A percentile compares a stretch with the other conserved stretches of the same genome.
phyloP scores from a whole-genome alignment of 1,140 invertebrate species.

The Wiebesia pumilae region DNA sequence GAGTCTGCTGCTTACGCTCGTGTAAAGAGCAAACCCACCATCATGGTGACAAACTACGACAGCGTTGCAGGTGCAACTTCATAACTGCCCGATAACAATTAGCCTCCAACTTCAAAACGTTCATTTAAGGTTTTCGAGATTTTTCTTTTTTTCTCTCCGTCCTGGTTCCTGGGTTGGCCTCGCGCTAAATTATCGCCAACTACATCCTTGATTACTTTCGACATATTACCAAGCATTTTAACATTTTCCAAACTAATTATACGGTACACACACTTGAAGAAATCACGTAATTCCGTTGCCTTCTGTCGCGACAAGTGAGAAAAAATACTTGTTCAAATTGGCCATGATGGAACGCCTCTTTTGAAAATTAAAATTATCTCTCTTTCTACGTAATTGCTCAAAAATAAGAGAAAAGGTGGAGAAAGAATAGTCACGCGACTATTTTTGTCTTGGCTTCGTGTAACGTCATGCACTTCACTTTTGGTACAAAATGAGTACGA shows the following conservation, averaged over 20 bases:
- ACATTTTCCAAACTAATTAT: background rate
- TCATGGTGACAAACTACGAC: constrained; percentile 7
- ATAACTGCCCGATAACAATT: constrained; percentile 65
- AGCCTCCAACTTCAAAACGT: constrained; percentile 52
- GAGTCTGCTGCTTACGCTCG: constrained; percentile 44
- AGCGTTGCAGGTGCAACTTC: constrained; percentile 56
- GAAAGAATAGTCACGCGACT: too few species aligned
- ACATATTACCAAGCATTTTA: background rate
- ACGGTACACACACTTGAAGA: background rate
- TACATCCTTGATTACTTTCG: constrained; percentile 1
- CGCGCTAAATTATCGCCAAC: background rate
- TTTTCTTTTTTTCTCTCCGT: background rate
- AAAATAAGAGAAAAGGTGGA: background rate
- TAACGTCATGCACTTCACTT: too few species aligned
- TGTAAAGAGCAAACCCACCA: constrained; percentile 46
- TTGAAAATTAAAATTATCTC: background rate
- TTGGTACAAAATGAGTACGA: too few species aligned
- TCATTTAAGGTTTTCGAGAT: constrained; percentile 58
- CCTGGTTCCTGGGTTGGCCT: background rate
- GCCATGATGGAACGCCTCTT: background rate
- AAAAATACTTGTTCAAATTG: background rate
- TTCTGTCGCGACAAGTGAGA: background rate
- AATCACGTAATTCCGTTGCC: background rate
- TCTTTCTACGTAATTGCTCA: background rate
- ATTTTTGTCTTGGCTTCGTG: too few species aligned